Percentiles rank a stretch among this genome's conserved stretches.
Conservation (phyloP, 2,797 vertebrate species). For the Pogoniulus pusillus region DNA sequence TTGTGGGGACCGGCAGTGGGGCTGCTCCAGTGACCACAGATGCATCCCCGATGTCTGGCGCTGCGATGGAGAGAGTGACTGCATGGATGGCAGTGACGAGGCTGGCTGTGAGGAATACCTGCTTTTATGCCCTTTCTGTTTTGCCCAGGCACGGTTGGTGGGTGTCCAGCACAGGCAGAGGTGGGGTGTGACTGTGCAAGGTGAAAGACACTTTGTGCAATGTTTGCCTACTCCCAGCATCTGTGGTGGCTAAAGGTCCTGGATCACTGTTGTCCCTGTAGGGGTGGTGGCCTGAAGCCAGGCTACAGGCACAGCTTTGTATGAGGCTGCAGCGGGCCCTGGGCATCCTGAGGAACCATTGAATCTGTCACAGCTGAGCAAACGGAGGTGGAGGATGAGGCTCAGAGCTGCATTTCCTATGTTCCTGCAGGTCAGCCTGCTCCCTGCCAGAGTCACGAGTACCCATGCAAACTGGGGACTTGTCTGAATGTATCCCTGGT, state of each 20-base stretch:
- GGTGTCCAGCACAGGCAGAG: not conserved
- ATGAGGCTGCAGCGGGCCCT: not conserved
- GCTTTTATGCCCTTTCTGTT: not conserved
- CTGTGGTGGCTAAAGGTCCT: not conserved
- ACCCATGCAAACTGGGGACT: slow-evolving; percentile 76
- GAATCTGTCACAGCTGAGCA: not conserved
- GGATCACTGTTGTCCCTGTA: not conserved
- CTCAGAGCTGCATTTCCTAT: not conserved
- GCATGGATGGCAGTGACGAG: slow-evolving; percentile 84
- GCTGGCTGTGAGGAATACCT: slow-evolving; percentile 79
- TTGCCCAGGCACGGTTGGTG: not conserved
- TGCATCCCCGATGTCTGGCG: slow-evolving; percentile 86
- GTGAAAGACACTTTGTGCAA: not conserved
- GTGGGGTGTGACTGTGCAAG: not conserved
- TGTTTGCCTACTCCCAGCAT: not conserved
- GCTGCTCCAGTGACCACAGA: slow-evolving; percentile 73
- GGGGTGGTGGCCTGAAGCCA: not conserved
- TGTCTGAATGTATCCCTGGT: slow-evolving; percentile 80
- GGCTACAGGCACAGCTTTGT: not conserved
- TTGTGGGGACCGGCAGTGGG: slow-evolving; percentile 77
- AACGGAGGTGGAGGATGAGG: not conserved
- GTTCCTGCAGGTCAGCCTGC: slow-evolving; percentile 71
- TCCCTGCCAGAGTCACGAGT: slow-evolving; percentile 79
- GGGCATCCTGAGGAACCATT: not conserved
- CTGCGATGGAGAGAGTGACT: slow-evolving; percentile 86